These are phyloP conservation scores for Penelope pileata DNA, from an alignment of 2,113 vertebrate genomes.

Conservation along the genomic window DNA sequence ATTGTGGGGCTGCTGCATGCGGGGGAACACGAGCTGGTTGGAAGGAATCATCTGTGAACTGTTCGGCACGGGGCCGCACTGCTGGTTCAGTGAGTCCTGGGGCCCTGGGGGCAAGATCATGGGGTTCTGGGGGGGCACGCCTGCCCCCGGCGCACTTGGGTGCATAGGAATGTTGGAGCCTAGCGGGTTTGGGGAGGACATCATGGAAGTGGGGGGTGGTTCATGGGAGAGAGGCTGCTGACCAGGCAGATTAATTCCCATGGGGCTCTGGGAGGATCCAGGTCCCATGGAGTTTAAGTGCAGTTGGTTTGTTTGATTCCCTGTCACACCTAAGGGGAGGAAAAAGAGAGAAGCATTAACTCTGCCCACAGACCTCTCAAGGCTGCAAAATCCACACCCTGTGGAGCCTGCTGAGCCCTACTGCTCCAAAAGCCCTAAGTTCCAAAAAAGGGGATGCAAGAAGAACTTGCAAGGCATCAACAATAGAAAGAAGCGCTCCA, in stretches of 20 bases:
- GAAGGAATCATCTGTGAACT: conserved; percentile 88
- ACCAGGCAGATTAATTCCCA: conserved; percentile 87
- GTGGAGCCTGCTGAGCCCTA: neutral
- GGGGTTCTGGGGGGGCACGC: conserved; percentile 75
- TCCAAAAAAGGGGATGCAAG: neutral
- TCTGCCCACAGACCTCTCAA: neutral
- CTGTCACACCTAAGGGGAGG: conserved; percentile 79
- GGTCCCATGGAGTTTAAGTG: conserved; percentile 86
- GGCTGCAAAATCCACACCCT: neutral
- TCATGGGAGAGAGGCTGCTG: conserved; percentile 91
- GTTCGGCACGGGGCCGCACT: conserved; percentile 80
- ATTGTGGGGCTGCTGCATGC: conserved; percentile 82
- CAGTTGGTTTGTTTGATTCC: conserved; percentile 83
- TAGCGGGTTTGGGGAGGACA: conserved; percentile 90
- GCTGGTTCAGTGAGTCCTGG: conserved; percentile 82
- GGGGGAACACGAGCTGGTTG: conserved; percentile 84
- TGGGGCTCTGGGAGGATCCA: conserved; percentile 88
- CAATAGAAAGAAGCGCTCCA: neutral
- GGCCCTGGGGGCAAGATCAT: conserved; percentile 79
- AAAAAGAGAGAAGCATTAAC: neutral
- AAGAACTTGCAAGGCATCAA: neutral
- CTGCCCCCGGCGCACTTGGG: conserved; percentile 79
- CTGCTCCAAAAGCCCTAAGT: neutral
- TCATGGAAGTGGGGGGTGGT: conserved; percentile 80
- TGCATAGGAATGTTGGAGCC: conserved; percentile 87